phyloP scores from a whole-genome alignment of 2,113 vertebrate species.

The Chamaea fasciata region DNA sequence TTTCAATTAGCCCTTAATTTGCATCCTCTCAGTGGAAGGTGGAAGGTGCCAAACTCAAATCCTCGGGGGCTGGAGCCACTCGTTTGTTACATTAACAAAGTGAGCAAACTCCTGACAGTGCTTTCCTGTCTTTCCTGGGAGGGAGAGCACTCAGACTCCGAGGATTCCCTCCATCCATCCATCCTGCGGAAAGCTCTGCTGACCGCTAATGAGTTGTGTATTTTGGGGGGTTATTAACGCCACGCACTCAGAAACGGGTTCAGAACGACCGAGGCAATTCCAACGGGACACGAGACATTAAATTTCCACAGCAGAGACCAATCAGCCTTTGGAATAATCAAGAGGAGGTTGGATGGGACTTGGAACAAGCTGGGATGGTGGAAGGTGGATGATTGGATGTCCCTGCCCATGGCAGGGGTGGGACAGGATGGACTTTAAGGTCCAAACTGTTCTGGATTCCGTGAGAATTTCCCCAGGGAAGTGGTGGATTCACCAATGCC shows the following conservation, averaged over 20 bases:
- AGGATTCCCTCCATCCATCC: neutral
- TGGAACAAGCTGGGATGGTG: neutral
- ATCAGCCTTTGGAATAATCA: neutral
- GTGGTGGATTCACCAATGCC: no score
- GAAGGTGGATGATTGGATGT: neutral
- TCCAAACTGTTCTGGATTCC: accelerated
- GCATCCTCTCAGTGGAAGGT: neutral
- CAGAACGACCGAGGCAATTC: neutral
- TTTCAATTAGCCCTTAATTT: constrained; percentile 34
- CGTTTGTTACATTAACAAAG: neutral
- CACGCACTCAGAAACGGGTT: neutral
- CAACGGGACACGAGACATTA: accelerated
- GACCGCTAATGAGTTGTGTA: neutral
- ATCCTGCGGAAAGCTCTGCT: neutral
- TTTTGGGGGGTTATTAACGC: neutral
- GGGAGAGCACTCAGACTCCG: neutral
- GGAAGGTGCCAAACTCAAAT: neutral
- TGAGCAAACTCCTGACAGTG: neutral
- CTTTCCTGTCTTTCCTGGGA: neutral
- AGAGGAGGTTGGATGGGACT: neutral
- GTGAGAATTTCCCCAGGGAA: neutral
- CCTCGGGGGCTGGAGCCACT: neutral
- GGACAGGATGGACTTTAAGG: neutral
- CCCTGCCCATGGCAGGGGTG: neutral
- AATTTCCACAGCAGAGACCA: neutral